Evolutionary conservation across 1,140 invertebrate genomes (phyloP).

Genomic region (Pogonomyrmex barbatus): DNA sequence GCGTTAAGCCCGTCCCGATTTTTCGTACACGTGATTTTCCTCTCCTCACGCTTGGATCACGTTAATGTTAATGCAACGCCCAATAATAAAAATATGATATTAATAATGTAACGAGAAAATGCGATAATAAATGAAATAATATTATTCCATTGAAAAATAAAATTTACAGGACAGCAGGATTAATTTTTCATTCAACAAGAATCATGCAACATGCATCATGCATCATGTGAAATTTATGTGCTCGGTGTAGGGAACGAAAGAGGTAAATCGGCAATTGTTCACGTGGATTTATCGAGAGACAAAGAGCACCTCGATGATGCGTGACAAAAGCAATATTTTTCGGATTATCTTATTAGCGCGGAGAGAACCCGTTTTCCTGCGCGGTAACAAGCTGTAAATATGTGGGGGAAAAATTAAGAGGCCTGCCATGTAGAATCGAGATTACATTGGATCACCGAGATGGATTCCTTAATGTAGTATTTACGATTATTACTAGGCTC

Average conservation of each 20-base stretch:
- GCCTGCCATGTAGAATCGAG: constrained; percentile 47
- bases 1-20: background rate
- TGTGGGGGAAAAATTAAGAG: constrained; percentile 62
- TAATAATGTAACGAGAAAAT: background rate
- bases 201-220: too few relatives aligned
- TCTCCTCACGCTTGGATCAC: background rate
- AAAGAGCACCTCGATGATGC: constrained; percentile 6
- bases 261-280: constrained; percentile 20
- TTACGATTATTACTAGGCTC: constrained; percentile 69
- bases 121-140: background rate
- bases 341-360: constrained; percentile 48
- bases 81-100: background rate
- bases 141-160: background rate
- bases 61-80: constrained; percentile 1
- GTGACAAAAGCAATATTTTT: constrained; percentile 42
- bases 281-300: background rate
- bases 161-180: background rate
- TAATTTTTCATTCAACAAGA: constrained; percentile 1
- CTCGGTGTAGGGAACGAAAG: background rate
- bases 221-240: background rate
- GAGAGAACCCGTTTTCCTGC: background rate
- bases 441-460: constrained; percentile 39
- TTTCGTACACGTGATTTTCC: background rate
- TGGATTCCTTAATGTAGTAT: constrained; percentile 59
- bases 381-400: constrained; percentile 33